Conservation (phyloP, 2,113 vertebrate genomes). For the Myotis brandtii region DNA sequence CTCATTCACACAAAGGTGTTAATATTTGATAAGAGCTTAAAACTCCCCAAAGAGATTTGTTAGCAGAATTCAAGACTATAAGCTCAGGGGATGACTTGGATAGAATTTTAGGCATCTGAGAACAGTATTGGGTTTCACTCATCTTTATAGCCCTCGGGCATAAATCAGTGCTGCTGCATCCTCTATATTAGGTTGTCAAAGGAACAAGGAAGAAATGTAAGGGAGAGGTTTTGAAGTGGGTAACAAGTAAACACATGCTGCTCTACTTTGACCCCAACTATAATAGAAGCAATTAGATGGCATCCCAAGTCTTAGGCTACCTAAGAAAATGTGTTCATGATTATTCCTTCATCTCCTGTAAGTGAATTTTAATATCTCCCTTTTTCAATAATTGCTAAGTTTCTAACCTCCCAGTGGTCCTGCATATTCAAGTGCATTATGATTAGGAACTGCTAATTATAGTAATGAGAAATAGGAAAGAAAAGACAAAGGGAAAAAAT, state of each 20-base stretch:
- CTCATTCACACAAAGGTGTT: not conserved
- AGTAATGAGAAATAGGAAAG: slow-evolving; percentile 62
- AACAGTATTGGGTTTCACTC: not conserved
- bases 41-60: not conserved
- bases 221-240: not conserved
- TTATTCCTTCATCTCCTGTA: slow-evolving; percentile 66
- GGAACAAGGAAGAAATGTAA: slow-evolving; percentile 27
- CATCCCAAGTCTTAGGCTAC: slow-evolving; percentile 36
- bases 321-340: slow-evolving; percentile 63
- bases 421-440: slow-evolving; percentile 68
- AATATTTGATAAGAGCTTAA: not conserved
- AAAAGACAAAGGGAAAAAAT: slow-evolving; percentile 65
- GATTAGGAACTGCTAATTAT: slow-evolving; percentile 77
- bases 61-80: not conserved
- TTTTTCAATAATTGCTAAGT: slow-evolving; percentile 78
- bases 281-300: slow-evolving; percentile 48
- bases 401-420: slow-evolving; percentile 77
- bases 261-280: slow-evolving; percentile 29
- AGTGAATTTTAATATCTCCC: slow-evolving; percentile 77
- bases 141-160: not conserved
- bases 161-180: not conserved
- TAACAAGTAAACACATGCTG: not conserved
- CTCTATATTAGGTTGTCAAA: not conserved
- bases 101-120: not conserved
- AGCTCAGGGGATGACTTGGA: not conserved